Conservation (phyloP, 2,797 vertebrate species). For the Chaunax sp. region DNA sequence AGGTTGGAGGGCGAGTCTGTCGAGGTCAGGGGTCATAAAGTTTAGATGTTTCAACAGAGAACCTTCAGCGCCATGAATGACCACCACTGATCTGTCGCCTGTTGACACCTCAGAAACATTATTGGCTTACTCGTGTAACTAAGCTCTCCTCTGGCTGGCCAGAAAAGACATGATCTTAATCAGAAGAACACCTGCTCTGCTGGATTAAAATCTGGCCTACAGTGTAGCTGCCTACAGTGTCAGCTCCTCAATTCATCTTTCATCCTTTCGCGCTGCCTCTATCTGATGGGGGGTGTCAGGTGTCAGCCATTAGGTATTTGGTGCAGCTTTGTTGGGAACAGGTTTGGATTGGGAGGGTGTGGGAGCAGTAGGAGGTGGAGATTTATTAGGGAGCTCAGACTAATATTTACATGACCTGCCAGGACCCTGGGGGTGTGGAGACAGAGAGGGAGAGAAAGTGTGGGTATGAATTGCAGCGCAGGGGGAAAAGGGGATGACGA, state of each 20-base stretch:
- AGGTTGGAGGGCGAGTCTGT: constrained; percentile 16
- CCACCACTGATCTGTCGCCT: constrained; percentile 44
- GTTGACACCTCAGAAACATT: constrained; percentile 64
- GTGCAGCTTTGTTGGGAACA: constrained; percentile 40
- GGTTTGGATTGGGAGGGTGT: constrained; percentile 32
- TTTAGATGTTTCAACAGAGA: constrained; percentile 60
- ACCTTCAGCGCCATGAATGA: constrained; percentile 43
- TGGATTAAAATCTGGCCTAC: constrained; percentile 53
- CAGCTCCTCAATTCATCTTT: constrained; percentile 48
- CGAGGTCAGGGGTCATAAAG: constrained; percentile 63
- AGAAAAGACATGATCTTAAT: constrained; percentile 35
- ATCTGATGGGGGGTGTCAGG: constrained; percentile 15
- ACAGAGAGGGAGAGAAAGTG: constrained; percentile 44
- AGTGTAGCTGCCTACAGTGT: constrained; percentile 37
- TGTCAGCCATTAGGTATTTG: constrained; percentile 45
- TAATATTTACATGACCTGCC: constrained; percentile 75
- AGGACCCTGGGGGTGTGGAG: constrained; percentile 49
- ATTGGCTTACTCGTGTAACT: constrained; percentile 39
- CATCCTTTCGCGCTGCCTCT: constrained; percentile 21
- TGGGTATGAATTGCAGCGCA: constrained; percentile 32
- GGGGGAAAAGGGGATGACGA: constrained; percentile 32
- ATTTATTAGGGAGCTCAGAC: constrained; percentile 72
- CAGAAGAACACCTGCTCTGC: constrained; percentile 63
- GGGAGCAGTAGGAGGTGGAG: constrained; percentile 59
- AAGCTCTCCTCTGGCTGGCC: constrained; percentile 36